Base-by-base conservation (phyloP, 2,113 vertebrate genomes). In the Apistogramma diplotaenia region DNA sequence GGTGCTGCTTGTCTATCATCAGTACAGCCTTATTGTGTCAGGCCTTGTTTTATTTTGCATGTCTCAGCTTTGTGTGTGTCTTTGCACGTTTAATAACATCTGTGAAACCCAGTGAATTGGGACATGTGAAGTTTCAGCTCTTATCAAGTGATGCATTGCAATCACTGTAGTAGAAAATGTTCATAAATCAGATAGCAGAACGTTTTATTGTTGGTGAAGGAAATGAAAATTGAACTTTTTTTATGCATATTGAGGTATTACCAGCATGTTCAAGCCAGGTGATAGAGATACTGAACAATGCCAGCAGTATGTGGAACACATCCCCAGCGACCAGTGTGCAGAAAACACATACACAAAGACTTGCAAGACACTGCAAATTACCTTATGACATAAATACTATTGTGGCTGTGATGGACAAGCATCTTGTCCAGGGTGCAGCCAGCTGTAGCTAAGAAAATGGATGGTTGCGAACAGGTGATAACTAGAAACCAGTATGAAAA, bases 81-180 rank as follows among this genome's bases (percentile, higher is more conserved):
- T 57, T 53, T 67, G 51, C 31, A 60, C 71, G 18, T 61, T 78
- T 56, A 62, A 56, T 49, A 55, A 29, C 65, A 37, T 29, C 27
- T 59, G 31, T 73, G 57, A 27, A 83, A 73, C 65, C 75, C 81
- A 73, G 15, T 51, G 75, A 58, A 73, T 72, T 43, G 1, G 55
- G 25, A 43, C 55, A 57, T 29, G 25, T 27, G 31, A 18, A 46
- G 53, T 74, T 37, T 58, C 65, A 43, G 19, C 62, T 35, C 7
- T 70, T 74, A 67, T 73, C 56, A 33, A 59, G 15, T 3, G 49
- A 77, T 71, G 35, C 33, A 40, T 10, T 33, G n/a, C 58, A 27
- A 37, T 56, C 65, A 4, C 46, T 46, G 65, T 15, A 53, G 49
- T 70, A 37, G n/a, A 43, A 71, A 29, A 35, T 29, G 53, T 55